Base-by-base conservation (phyloP, 1,140 invertebrate species). In the Heliconius hewitsoni region DNA sequence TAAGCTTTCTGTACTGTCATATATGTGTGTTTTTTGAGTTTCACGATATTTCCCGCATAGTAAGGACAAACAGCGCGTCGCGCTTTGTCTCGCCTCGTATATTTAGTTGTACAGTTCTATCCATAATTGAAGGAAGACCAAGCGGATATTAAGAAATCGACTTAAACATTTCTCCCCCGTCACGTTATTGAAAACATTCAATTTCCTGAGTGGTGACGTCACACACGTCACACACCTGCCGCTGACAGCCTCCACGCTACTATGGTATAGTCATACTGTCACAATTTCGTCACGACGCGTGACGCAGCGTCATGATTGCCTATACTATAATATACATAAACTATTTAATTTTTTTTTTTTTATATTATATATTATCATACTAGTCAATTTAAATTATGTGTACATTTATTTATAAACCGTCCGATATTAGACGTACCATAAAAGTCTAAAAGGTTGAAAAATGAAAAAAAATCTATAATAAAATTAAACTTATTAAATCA, bases 101-200 rank as follows among this genome's bases (percentile, higher is more conserved):
- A 1, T 37, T 37, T 6, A 1, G 6, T 6, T 37, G 34, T 37
- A 37, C 50, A 52, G 18, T 8, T 52, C 8, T 16, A 66, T 30
- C 3, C 13, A 18, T 66, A 66, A 66, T 66, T 66, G 27, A 66
- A 30, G 60, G 60, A 11, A 30, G 27, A 66, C 18, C 27, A 23
- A 66, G 60, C 27, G 60, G 60, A 66, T 66, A 66, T 66, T 66
- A 66, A 66, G 60, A 66, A 66, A 66, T 30, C 60, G 60, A 23
- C 23, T 30, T 66, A 66, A 66, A 30, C 23, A 30, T 30, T 66
- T 66, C 60, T 30, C 4, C 11, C 6, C 27, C 9, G 60, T 30
- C 60, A 16, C 23, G n/a, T 66, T 66, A 66, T 66, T 66, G 27
- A 27, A 13, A 30, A 66, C 27, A 66, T 30, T 66, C 60, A 66